Conservation (phyloP, 1,140 invertebrate genomes). For the Antheraea mylitta region DNA sequence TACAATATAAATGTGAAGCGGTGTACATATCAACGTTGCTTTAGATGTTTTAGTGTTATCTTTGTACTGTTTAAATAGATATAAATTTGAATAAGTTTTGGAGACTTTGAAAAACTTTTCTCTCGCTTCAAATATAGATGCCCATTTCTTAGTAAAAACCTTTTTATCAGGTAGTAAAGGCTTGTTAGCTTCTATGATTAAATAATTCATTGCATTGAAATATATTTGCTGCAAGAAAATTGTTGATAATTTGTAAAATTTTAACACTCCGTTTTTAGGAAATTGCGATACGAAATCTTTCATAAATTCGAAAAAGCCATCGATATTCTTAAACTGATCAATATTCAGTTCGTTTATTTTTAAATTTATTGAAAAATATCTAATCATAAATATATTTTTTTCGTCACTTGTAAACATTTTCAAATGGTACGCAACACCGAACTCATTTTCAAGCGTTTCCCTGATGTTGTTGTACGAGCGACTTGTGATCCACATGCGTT, state of each 20-base stretch:
- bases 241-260: neutral
- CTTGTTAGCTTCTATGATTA: too few species aligned
- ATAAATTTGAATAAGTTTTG: neutral
- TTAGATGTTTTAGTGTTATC: neutral
- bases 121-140: too few species aligned
- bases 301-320: constrained; percentile 3
- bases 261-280: too few species aligned
- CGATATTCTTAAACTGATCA: neutral
- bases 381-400: neutral
- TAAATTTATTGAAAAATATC: too few species aligned
- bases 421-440: neutral
- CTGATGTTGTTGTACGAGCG: too few species aligned
- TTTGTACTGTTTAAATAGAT: neutral
- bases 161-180: neutral
- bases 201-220: too few species aligned
- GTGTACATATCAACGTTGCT: too few species aligned
- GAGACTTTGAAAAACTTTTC: too few species aligned
- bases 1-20: neutral
- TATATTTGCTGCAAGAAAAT: too few species aligned
- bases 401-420: neutral
- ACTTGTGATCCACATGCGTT: too few species aligned
- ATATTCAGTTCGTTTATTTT: neutral
- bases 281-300: neutral
- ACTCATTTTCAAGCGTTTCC: neutral
- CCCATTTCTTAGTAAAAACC: neutral